phyloP scores from a whole-genome alignment of 2,797 vertebrate genomes.

The Thamnophis elegans region DNA sequence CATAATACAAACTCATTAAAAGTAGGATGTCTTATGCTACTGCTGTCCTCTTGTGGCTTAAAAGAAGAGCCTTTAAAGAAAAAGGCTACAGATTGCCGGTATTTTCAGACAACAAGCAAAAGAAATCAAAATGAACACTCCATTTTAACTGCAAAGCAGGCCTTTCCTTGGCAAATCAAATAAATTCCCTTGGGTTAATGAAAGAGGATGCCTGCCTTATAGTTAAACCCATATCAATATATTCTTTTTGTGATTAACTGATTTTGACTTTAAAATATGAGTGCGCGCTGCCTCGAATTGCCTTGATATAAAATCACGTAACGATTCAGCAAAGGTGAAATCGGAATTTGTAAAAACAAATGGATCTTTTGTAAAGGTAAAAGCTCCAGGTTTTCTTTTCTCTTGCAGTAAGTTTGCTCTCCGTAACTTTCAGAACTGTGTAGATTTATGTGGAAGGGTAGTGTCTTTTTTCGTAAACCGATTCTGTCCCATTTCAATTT shows the following conservation, averaged over 20 bases:
- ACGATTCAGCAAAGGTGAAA: not conserved
- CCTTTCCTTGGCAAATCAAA: conserved; percentile 22
- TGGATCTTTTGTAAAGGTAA: not conserved
- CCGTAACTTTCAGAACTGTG: not conserved
- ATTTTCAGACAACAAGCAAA: not conserved
- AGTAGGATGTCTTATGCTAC: conserved; percentile 33
- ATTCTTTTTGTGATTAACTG: not conserved
- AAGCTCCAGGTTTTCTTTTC: not conserved
- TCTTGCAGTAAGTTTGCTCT: not conserved
- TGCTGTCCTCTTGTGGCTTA: conserved; percentile 66
- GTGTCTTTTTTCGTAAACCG: not conserved
- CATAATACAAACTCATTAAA: not conserved
- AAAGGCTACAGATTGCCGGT: not conserved
- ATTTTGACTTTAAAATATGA: not conserved
- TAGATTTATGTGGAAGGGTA: not conserved
- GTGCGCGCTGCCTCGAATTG: not conserved
- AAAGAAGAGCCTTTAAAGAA: not conserved
- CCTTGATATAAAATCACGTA: not conserved
- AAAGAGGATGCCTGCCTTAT: conserved; percentile 36
- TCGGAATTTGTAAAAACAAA: not conserved
- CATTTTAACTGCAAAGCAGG: not conserved
- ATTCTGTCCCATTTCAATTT: not conserved
- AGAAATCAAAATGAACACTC: not conserved
- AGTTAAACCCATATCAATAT: not conserved
- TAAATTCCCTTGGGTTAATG: conserved; percentile 42